Evolutionary conservation across 2,797 vertebrate genomes (phyloP).

Genomic region (Zenarchopterus dispar): DNA sequence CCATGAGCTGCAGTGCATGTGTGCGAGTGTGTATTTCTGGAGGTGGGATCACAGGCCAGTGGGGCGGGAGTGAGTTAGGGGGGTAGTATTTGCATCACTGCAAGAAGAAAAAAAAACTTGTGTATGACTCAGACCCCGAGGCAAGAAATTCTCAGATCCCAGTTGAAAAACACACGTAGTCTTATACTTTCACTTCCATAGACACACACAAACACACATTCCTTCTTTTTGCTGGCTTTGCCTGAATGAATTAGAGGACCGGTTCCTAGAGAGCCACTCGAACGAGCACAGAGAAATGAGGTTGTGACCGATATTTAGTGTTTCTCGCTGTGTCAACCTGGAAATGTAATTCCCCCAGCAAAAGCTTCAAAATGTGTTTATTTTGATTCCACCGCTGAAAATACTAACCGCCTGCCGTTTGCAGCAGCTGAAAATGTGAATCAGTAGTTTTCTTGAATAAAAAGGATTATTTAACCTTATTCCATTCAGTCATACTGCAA

Average conservation of each 20-base stretch:
- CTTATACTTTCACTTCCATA: neutral
- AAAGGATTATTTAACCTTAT: neutral
- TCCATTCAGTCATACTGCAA: neutral
- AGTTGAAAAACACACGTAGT: neutral
- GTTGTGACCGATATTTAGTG: constrained; percentile 67
- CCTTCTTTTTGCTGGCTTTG: constrained; percentile 38
- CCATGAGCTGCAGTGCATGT: constrained; percentile 1
- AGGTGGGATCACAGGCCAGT: constrained; percentile 8
- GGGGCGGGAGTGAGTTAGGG: neutral
- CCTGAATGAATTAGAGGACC: constrained; percentile 58
- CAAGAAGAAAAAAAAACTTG: constrained; percentile 32
- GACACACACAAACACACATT: neutral
- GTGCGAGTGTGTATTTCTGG: constrained; percentile 13
- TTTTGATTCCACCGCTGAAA: constrained; percentile 25
- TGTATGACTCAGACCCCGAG: constrained; percentile 53
- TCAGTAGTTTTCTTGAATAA: neutral
- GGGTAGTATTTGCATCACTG: constrained; percentile 48
- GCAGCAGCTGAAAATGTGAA: neutral
- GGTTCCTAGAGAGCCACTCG: constrained; percentile 62
- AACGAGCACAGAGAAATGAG: constrained; percentile 69
- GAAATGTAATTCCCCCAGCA: constrained; percentile 49
- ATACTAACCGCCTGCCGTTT: constrained; percentile 7
- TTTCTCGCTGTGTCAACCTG: constrained; percentile 48
- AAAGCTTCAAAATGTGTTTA: constrained; percentile 40
- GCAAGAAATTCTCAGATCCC: constrained; percentile 46